phyloP scores from a whole-genome alignment of 2,888 invertebrate genomes.

The Meiosimyza platycephala region DNA sequence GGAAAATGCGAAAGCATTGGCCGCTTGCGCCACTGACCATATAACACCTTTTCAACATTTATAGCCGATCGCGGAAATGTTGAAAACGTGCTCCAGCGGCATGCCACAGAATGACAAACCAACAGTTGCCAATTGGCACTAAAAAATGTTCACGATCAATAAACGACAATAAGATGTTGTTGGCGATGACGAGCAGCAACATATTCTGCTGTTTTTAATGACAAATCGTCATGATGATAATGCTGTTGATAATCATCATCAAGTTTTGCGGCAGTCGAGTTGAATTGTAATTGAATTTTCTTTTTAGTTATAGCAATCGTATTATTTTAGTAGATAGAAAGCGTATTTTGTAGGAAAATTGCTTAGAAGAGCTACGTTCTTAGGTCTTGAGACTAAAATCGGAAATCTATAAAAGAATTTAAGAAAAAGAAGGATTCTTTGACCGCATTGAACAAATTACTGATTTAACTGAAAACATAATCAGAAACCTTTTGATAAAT shows the following conservation, averaged over 20 bases:
- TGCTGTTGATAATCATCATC: conserved; percentile 5
- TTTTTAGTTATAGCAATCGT: too few species aligned
- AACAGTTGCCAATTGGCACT: background rate
- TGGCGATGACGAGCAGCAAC: background rate
- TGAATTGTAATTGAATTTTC: background rate
- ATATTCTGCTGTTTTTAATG: too few species aligned
- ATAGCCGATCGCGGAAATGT: conserved; percentile 22
- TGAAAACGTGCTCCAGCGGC: conserved; percentile 31
- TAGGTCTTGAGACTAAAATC: too few species aligned
- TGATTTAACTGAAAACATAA: too few species aligned
- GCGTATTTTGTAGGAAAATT: too few species aligned
- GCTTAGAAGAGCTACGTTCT: too few species aligned
- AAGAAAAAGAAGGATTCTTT: too few species aligned
- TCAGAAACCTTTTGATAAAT: too few species aligned
- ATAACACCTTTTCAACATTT: conserved; percentile 38
- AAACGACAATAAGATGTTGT: background rate
- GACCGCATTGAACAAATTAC: too few species aligned
- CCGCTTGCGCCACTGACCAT: conserved; percentile 43
- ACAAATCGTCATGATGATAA: background rate
- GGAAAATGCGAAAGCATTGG: conserved; percentile 19
- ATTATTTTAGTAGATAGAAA: too few species aligned
- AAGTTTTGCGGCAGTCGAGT: background rate
- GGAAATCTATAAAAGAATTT: too few species aligned
- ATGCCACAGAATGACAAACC: conserved; percentile 4
- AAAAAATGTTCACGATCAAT: conserved; percentile 19